Evolutionary conservation across 2,113 vertebrate genomes (phyloP).

Genomic region (Paratilapia polleni): DNA sequence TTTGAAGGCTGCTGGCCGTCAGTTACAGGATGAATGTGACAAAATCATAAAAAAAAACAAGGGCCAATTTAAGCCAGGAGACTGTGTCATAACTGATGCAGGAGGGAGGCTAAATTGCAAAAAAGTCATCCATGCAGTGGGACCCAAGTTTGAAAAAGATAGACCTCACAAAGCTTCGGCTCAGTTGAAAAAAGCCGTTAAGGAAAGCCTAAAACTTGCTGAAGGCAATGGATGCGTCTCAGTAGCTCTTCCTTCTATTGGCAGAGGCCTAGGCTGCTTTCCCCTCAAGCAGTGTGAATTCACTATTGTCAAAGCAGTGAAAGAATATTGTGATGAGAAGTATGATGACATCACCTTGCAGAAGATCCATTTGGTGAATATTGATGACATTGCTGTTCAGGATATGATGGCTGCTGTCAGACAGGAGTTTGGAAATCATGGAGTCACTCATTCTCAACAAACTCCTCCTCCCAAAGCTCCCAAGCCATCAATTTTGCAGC

Average conservation of each 20-base stretch:
- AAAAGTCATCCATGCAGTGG: conserved; percentile 84
- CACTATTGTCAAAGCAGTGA: conserved; percentile 80
- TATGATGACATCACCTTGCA: conserved; percentile 64
- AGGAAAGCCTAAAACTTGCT: conserved; percentile 77
- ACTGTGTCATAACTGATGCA: conserved; percentile 64
- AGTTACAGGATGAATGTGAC: conserved; percentile 79
- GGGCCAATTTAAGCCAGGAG: conserved; percentile 62
- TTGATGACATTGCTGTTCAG: conserved; percentile 46
- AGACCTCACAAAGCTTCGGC: background rate
- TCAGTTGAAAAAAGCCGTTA: conserved; percentile 75
- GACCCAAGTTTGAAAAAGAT: conserved; percentile 67
- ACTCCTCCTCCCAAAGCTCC: background rate
- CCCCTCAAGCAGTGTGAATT: conserved; percentile 72
- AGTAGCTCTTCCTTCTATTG: conserved; percentile 87
- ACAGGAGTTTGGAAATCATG: conserved; percentile 56
- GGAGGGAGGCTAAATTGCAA: conserved; percentile 82
- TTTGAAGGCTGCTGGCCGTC: conserved; percentile 79
- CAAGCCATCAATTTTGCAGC: accelerated
- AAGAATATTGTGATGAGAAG: conserved; percentile 72
- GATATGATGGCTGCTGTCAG: conserved; percentile 72
- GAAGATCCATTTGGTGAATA: conserved; percentile 84
- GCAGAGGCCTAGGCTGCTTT: conserved; percentile 80
- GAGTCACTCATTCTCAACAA: background rate
- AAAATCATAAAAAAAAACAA: conserved; percentile 40
- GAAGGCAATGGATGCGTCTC: conserved; percentile 62